phyloP scores from a whole-genome alignment of 2,888 invertebrate genomes.

The Polylopha cassiicola region DNA sequence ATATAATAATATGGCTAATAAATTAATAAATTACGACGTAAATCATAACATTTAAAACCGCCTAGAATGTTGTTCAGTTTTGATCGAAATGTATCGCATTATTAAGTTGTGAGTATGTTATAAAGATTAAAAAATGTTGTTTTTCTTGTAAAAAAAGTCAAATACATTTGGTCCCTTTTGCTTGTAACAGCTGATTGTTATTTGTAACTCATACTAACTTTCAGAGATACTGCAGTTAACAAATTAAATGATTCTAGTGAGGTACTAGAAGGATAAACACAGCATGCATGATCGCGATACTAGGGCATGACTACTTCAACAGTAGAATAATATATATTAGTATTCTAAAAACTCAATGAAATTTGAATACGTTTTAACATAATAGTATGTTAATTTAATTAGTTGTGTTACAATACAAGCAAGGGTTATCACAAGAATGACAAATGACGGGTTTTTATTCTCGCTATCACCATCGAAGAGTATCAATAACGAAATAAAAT shows the following conservation, averaged over 20 bases:
- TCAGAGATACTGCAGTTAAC: slow-evolving; percentile 54
- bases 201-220: slow-evolving; percentile 43
- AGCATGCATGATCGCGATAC: slow-evolving; percentile 47
- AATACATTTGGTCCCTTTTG: slow-evolving; percentile 75
- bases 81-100: slow-evolving; percentile 36
- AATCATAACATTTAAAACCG: slow-evolving; percentile 50
- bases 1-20: slow-evolving; percentile 74
- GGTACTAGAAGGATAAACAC: slow-evolving; percentile 39
- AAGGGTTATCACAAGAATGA: slow-evolving; percentile 70
- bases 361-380: slow-evolving; percentile 41
- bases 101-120: slow-evolving; percentile 43
- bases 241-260: slow-evolving; percentile 38
- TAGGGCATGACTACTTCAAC: slow-evolving; percentile 14
- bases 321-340: slow-evolving; percentile 11
- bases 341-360: slow-evolving; percentile 26
- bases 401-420: slow-evolving; percentile 78
- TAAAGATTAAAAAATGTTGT: slow-evolving; percentile 13
- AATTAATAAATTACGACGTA: slow-evolving; percentile 64
- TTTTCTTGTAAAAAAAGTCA: slow-evolving; percentile 46
- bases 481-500: slow-evolving; percentile 37
- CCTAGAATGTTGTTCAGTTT: slow-evolving; percentile 61
- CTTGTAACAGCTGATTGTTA: slow-evolving; percentile 68
- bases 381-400: slow-evolving; percentile 58
- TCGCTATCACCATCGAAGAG: slow-evolving; percentile 38
- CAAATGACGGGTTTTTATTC: slow-evolving; percentile 40